Evolutionary conservation across 2,113 vertebrate species (phyloP), one percentile per base, ranked within the genome.

Genomic region (Neogobius melanostomus): DNA sequence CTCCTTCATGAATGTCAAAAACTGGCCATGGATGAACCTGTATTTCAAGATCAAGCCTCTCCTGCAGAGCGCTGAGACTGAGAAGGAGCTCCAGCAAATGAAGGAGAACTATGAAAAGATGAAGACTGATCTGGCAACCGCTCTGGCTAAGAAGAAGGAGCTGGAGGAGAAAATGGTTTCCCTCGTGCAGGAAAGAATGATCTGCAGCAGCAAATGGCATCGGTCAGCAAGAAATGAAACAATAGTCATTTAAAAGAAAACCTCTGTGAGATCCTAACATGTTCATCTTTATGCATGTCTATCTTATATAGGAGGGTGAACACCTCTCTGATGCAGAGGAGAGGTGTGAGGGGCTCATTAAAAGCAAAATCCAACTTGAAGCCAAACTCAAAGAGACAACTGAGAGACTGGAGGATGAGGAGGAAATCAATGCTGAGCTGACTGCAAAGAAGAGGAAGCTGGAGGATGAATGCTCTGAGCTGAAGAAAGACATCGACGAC

Each of bases 21-120:
- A 21, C 21, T 21, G 21, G 21, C 21, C 21, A 21, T 21, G 21
- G 21, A 21, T 21, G 21, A 21, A 1, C 21, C 21, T 21, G 21
- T 21, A 21, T 21, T 21, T 21, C 21, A 21, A 21, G 21, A 21
- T 21, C 21, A 21, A 21, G 21, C 21, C 21, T 21, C 21, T 21
- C 21, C 21, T 21, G 21, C 21, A 21, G 21, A 21, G 21, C 21
- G 21, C 21, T 21, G 21, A 21, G 82, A 90, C 89, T 63, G 92
- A 93, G 68, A 93, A 92, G 74, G 91, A 93, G 72, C 82, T 92
- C 68, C 11, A 17, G 5, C 83, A 79, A 46, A 92, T 93, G 91
- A 93, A 92, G 52, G 90, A 90, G 0, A 93, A 95, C 59, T 96
- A 95, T 89, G 92, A 86, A 6, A 98, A 96, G 85, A 94, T 92